phyloP scores from a whole-genome alignment of 2,113 vertebrate genomes.

The Ictalurus punctatus region DNA sequence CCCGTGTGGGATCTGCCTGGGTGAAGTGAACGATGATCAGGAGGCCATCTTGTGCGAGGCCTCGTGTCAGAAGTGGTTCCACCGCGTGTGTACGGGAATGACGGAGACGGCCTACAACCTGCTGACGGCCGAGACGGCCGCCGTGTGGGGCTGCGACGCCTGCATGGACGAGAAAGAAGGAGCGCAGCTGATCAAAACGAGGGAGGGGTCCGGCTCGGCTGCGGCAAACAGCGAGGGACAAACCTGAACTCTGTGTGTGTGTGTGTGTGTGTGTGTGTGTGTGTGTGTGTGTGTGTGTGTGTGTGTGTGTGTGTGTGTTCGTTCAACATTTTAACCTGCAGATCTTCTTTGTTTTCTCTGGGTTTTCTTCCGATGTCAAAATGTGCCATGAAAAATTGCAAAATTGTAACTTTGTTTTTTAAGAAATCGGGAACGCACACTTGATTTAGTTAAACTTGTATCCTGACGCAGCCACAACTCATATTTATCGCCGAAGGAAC shows the following conservation, averaged over 20 bases:
- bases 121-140: slow-evolving; percentile 77
- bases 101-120: slow-evolving; percentile 83
- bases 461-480: background rate
- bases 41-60: slow-evolving; percentile 84
- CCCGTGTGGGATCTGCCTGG: slow-evolving; percentile 80
- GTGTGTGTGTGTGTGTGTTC: background rate
- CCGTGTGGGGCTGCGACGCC: slow-evolving; percentile 83
- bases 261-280: background rate
- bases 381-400: background rate
- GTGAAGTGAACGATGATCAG: slow-evolving; percentile 82
- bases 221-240: slow-evolving; percentile 65
- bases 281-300: background rate
- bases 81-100: slow-evolving; percentile 84
- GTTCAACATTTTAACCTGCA: background rate
- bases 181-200: slow-evolving; percentile 72
- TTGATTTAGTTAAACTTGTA: background rate
- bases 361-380: background rate
- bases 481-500: background rate
- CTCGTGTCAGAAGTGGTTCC: slow-evolving; percentile 86
- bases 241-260: slow-evolving; percentile 15
- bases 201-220: slow-evolving; percentile 64
- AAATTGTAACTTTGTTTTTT: background rate
- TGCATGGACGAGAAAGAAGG: slow-evolving; percentile 81
- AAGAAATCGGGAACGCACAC: background rate
- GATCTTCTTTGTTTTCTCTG: background rate